These are phyloP conservation scores for Colius striatus DNA, from an alignment of 2,113 vertebrate species.

Conservation along the genomic window DNA sequence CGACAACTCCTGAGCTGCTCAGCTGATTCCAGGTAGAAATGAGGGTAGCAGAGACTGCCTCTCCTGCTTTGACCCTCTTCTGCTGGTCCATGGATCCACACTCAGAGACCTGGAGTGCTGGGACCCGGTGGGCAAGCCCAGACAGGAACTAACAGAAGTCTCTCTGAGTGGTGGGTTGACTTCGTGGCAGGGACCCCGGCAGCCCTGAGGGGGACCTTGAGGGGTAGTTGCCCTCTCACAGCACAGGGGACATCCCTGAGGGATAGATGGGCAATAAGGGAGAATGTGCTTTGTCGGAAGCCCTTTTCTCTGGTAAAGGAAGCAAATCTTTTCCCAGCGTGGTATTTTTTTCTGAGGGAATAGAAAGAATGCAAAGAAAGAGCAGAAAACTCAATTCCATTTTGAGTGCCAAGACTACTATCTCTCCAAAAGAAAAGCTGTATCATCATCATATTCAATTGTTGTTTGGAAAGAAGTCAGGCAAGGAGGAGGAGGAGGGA, in stretches of 20 bases:
- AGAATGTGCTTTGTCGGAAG: fast-evolving
- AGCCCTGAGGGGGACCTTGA: not conserved
- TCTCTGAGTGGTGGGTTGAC: not conserved
- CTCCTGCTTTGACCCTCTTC: not conserved
- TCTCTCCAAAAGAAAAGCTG: not conserved
- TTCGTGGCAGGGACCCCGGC: not conserved
- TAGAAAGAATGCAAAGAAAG: not conserved
- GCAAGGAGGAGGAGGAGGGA: not conserved
- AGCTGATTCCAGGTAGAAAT: not conserved
- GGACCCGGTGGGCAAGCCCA: not conserved
- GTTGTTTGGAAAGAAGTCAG: not conserved
- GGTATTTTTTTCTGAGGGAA: not conserved
- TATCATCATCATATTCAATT: not conserved
- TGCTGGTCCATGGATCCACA: not conserved
- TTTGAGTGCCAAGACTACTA: not conserved
- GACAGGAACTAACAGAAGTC: not conserved
- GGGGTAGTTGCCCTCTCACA: not conserved
- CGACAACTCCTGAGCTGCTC: not conserved
- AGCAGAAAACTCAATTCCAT: not conserved
- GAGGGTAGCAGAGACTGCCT: not conserved
- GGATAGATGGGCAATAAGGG: not conserved
- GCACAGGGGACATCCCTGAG: not conserved
- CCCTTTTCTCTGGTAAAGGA: not conserved
- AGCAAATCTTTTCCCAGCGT: not conserved
- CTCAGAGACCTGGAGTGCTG: not conserved